Base-by-base conservation (phyloP, 2,888 invertebrate genomes). In the Erpobdella octoculata region DNA sequence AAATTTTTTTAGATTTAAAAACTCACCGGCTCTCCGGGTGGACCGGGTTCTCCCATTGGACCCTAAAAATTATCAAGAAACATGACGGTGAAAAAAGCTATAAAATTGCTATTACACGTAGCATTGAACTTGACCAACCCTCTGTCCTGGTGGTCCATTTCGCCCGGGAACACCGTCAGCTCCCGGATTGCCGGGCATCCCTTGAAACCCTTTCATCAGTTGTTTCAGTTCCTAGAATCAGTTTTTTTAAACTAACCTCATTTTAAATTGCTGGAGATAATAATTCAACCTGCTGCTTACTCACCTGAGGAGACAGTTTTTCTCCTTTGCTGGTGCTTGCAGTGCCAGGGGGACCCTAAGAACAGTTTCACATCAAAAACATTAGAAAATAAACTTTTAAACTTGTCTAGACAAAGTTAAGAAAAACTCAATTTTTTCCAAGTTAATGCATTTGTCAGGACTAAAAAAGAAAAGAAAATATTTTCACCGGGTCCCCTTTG, bases 141-240 rank as follows among this genome's bases (percentile, higher is more conserved):
- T 69, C 15, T 15, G n/a, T 35, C 69, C 69, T 33, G 69, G 69
- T 25, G 53, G 36, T 53, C 69, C 69, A 33, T 53, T 33, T 46
- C 69, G 48, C 3, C 69, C 69, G 21, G 58, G 58, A 18, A 69
- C 35, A 31, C 69, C 69, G n/a, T 69, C 69, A 8, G 69, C 58
- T 53, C 69, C 69, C 2, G 69, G 69, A 21, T 69, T 36, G 21
- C 69, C 69, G 25, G 18, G 38, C 35, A n/a, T 21, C 35, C 69
- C 69, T 58, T 53, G 53, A 33, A 69, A 31, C 15, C 58, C 58
- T 53, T 69, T 69, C 36, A 69, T 15, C 53, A 69, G 25, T 21
- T 31, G n/a, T 28, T 46, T 38, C 36, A 69, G 37, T 36, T 69
- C 69, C 69, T 69, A n/a, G n/a, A n/a, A n/a, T n/a, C n/a, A n/a